Conservation (phyloP, 2,113 vertebrate genomes). For the Nycticebus coucang region DNA sequence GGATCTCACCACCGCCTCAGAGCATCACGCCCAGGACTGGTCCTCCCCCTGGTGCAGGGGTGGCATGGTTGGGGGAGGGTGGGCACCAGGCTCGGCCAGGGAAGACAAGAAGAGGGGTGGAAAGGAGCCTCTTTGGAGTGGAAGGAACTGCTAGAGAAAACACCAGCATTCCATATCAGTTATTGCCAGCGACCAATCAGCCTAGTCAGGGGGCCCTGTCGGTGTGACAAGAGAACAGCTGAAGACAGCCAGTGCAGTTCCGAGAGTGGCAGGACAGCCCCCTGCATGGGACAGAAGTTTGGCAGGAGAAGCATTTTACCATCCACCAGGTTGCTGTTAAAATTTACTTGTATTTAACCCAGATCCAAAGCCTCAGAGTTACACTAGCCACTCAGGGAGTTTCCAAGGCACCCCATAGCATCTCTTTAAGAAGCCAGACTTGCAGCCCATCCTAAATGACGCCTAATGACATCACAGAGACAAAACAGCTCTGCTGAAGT, state of each 20-base stretch:
- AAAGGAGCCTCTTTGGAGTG: conserved; percentile 78
- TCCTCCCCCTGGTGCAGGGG: conserved; percentile 71
- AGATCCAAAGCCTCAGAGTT: background rate
- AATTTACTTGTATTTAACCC: background rate
- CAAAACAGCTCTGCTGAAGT: background rate
- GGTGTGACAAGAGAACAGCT: conserved; percentile 80
- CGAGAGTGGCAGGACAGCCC: background rate
- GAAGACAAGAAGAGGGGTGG: conserved; percentile 38
- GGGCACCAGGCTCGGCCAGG: background rate
- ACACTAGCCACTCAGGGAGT: background rate
- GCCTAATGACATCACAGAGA: background rate
- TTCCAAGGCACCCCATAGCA: background rate
- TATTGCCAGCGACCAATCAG: conserved; percentile 87
- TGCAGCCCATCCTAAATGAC: background rate
- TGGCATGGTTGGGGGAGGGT: background rate
- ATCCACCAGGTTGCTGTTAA: background rate
- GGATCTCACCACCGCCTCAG: conserved; percentile 71
- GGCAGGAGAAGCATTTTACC: background rate
- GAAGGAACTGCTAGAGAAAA: conserved; percentile 78
- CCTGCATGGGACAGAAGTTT: background rate
- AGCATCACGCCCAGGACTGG: conserved; percentile 71
- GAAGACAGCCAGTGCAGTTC: conserved; percentile 60
- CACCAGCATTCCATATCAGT: conserved; percentile 87
- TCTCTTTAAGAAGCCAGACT: background rate
- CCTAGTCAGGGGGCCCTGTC: conserved; percentile 80